A percentile compares a stretch with the other conserved stretches of the same genome.
Conservation (phyloP, 2,113 vertebrate species). For the Tyrannus savana region DNA sequence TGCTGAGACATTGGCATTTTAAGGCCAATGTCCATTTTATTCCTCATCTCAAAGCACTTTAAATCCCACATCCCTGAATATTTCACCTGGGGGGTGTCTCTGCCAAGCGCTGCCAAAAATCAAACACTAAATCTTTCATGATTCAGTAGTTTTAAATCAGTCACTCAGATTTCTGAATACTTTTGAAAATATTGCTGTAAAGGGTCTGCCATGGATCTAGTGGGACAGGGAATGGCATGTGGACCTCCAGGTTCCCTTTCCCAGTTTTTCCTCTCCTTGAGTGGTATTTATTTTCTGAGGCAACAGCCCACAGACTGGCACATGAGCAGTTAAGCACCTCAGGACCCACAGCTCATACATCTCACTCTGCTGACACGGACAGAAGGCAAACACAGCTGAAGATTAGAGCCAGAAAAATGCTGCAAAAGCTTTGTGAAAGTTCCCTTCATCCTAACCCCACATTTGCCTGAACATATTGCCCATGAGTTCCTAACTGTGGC, state of each 20-base stretch:
- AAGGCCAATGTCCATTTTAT: neutral
- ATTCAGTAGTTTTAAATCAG: neutral
- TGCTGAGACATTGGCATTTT: neutral
- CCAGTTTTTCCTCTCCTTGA: neutral
- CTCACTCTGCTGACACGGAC: slow-evolving; percentile 1
- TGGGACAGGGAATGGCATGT: neutral
- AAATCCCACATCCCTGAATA: neutral
- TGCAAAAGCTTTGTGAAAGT: neutral
- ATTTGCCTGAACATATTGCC: neutral
- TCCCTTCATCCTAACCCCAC: neutral
- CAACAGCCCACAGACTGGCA: neutral
- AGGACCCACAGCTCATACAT: neutral
- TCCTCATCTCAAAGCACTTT: neutral
- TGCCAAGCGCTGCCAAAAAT: neutral
- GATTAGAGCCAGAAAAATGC: neutral
- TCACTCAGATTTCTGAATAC: neutral
- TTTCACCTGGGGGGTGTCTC: neutral
- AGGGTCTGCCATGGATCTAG: fast-evolving
- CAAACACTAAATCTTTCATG: neutral
- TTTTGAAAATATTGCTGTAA: neutral
- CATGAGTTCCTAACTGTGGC: neutral
- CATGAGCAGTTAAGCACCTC: slow-evolving; percentile 2
- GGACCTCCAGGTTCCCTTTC: neutral
- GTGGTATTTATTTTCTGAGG: neutral
- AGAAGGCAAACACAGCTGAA: neutral